These are phyloP conservation scores for Cercopithecus diana DNA, from an alignment of 2,797 vertebrate genomes.

Conservation along the genomic window DNA sequence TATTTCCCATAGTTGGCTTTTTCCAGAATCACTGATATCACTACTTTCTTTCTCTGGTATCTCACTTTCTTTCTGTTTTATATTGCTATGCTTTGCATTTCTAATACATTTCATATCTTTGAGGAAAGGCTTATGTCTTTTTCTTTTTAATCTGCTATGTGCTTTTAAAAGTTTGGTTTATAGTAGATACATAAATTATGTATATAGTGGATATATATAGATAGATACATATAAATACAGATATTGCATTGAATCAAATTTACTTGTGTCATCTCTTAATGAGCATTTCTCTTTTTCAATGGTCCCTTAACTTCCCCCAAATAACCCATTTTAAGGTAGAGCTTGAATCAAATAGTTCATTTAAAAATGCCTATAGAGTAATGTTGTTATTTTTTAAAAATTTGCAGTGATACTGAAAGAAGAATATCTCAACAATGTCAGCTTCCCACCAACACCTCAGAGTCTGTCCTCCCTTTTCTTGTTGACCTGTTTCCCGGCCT, in stretches of 20 bases:
- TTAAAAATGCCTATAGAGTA: neutral
- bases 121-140: neutral
- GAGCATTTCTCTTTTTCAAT: neutral
- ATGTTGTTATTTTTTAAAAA: neutral
- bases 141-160: neutral
- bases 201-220: neutral
- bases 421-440: neutral
- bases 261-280: neutral
- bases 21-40: neutral
- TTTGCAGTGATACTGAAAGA: neutral
- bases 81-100: neutral
- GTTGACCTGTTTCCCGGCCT: neutral
- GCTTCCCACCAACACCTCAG: neutral
- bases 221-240: too few species aligned
- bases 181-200: neutral
- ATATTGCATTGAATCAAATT: neutral
- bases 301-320: neutral
- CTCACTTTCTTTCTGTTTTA: neutral
- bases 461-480: neutral
- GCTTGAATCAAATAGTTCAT: neutral
- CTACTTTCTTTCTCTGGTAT: neutral
- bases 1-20: neutral
- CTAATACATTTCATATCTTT: neutral
- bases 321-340: neutral
- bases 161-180: neutral